These are phyloP conservation scores for Tupaia chinensis DNA, from an alignment of 2,113 vertebrate species.

Conservation along the genomic window DNA sequence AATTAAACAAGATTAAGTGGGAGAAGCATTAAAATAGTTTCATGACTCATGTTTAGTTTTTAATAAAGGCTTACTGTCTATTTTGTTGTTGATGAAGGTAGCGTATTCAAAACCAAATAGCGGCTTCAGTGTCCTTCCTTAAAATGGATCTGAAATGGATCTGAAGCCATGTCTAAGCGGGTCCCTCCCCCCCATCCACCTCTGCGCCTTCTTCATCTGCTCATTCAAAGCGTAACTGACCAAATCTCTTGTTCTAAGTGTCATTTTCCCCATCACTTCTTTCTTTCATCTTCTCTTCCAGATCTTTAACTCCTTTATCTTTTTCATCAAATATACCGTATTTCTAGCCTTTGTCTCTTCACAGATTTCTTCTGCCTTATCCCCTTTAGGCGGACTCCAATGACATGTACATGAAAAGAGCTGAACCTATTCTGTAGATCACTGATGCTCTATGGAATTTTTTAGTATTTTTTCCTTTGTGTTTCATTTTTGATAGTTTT, in stretches of 20 bases:
- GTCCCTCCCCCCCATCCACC: not conserved
- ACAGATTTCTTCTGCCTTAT: not conserved
- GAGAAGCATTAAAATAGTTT: not conserved
- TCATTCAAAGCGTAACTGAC: not conserved
- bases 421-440: not conserved
- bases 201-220: not conserved
- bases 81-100: not conserved
- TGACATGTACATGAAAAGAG: no score
- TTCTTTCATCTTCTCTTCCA: not conserved
- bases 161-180: not conserved
- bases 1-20: not conserved
- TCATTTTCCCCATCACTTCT: not conserved
- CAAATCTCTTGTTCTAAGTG: not conserved
- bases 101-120: not conserved
- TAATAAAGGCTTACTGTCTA: not conserved
- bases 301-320: not conserved
- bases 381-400: not conserved
- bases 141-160: no score
- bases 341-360: not conserved
- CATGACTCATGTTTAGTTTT: not conserved
- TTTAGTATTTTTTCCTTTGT: not conserved
- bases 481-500: not conserved
- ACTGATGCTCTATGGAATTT: not conserved
- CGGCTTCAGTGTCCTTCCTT: not conserved
- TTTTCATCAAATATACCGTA: not conserved